A percentile compares a stretch with the other conserved stretches of the same genome.
phyloP scores from a whole-genome alignment of 2,797 vertebrate genomes.

The Gallinago solitaria region DNA sequence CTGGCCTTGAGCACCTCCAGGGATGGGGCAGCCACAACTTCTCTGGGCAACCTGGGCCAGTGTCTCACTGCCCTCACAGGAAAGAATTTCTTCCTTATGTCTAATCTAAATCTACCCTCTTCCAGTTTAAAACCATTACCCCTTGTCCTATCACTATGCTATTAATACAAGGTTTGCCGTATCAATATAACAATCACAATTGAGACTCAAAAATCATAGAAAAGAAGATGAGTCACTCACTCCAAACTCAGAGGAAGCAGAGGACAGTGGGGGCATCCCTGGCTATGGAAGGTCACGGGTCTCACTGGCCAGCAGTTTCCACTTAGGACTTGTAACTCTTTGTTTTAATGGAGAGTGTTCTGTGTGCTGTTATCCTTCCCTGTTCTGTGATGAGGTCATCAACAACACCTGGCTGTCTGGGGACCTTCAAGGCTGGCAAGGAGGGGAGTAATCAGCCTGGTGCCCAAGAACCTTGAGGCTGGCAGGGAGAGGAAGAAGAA shows the following conservation, averaged over 20 bases:
- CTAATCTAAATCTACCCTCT: not conserved
- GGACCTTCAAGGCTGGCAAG: not conserved
- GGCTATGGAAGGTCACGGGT: rapidly evolving
- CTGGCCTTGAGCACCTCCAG: not conserved
- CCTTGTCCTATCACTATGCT: not conserved
- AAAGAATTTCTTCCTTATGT: not conserved
- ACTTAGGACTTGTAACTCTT: not conserved
- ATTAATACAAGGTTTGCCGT: not conserved
- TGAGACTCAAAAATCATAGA: not conserved
- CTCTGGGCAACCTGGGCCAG: not conserved
- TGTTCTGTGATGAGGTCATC: not conserved
- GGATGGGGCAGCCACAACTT: not conserved
- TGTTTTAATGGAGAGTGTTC: not conserved
- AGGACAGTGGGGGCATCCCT: not conserved
- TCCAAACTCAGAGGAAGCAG: not conserved
- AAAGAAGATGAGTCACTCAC: not conserved
- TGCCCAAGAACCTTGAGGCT: not conserved
- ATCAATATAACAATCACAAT: not conserved
- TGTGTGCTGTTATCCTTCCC: not conserved
- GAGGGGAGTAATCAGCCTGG: not conserved
- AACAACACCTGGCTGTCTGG: not conserved
- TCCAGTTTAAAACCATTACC: not conserved
- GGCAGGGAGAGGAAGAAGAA: not conserved
- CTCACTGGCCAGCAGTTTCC: not conserved
- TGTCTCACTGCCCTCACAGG: not conserved